Evolutionary conservation across 2,113 vertebrate species (phyloP).

Genomic region (Ciconia boyciana): DNA sequence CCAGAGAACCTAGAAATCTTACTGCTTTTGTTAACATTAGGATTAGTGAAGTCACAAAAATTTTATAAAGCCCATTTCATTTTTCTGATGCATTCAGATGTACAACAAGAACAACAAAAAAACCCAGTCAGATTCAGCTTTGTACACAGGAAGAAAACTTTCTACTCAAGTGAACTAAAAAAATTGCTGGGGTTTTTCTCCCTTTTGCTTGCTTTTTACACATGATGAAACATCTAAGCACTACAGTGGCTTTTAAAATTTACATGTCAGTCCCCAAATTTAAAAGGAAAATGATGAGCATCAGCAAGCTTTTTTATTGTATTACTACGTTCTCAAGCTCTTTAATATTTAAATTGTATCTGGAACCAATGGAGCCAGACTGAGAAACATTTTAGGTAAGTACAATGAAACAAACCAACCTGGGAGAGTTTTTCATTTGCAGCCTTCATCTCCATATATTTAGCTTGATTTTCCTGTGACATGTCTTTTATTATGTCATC

Average conservation of each 20-base stretch:
- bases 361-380: background rate
- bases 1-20: background rate
- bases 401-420: slow-evolving; percentile 66
- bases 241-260: background rate
- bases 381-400: background rate
- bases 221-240: background rate
- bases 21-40: background rate
- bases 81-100: background rate
- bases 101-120: background rate
- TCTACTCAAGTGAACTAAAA: background rate
- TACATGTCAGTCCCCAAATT: background rate
- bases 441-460: slow-evolving; percentile 85
- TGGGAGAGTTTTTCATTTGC: slow-evolving; percentile 88
- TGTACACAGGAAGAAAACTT: background rate
- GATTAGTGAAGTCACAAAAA: background rate
- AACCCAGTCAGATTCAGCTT: background rate
- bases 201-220: background rate
- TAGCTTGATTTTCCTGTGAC: slow-evolving; percentile 83
- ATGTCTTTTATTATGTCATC: slow-evolving; percentile 89
- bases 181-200: background rate
- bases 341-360: background rate
- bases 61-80: background rate
- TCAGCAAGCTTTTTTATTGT: background rate
- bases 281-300: background rate
- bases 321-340: background rate